phyloP scores from a whole-genome alignment of 1,140 invertebrate genomes.

The Bathynomus jamesi region DNA sequence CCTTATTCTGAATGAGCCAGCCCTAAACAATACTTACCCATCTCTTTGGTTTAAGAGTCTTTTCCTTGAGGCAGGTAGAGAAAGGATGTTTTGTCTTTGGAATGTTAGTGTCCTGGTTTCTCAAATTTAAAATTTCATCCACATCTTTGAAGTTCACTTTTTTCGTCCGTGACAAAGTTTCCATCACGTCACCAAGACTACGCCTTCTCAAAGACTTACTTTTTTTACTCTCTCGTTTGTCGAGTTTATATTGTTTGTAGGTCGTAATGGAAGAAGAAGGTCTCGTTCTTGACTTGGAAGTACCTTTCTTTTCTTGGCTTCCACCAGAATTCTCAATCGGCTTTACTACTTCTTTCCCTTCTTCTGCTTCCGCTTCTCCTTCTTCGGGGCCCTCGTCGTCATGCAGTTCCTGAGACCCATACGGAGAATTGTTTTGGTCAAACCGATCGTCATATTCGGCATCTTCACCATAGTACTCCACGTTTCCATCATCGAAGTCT shows the following conservation, averaged over 20 bases:
- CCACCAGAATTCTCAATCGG: background rate
- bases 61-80: background rate
- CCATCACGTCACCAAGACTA: background rate
- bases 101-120: no score
- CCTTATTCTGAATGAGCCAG: no score
- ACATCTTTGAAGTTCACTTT: background rate
- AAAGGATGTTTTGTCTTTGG: no score
- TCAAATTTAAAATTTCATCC: background rate
- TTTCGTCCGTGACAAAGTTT: background rate
- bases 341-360: background rate
- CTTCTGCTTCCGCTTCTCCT: background rate
- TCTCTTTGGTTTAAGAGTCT: background rate
- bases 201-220: background rate
- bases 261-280: background rate
- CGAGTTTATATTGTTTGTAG: background rate
- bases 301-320: background rate
- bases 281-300: background rate
- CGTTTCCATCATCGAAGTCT: background rate
- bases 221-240: background rate
- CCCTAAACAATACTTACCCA: no score
- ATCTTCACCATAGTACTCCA: background rate
- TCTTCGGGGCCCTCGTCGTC: no score
- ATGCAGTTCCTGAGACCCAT: background rate
- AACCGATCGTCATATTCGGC: background rate
- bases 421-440: background rate